Evolutionary conservation across 2,797 vertebrate species (phyloP), one percentile per base, ranked within the genome.

Genomic region (Petrocephalus sullivani): DNA sequence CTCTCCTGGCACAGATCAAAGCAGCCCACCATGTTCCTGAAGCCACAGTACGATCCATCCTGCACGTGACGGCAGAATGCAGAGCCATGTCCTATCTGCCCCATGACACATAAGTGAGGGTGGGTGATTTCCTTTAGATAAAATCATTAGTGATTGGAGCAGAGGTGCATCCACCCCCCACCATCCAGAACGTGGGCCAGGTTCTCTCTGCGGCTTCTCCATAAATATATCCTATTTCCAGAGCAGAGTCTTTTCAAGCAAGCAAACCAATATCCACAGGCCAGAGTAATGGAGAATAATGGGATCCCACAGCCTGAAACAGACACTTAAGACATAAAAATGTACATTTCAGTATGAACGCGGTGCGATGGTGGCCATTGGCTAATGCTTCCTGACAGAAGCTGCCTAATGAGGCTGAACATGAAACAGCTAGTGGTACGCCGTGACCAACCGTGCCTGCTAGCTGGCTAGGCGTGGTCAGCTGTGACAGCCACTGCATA

Each of bases 41-140:
- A 75, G 28, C 14, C 33, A 41, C 14, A 19, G 56, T 87, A 87
- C 84, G 60, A 87, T 93, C 90, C 89, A 89, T 88, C 89, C 91
- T 23, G 89, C 90, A 58, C 71, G 64, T 88, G 78, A 16, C 87
- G 54, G 87, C 75, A 84, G 78, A 57, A 88, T 88, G 86, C 83
- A 0, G 21, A 90, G 89, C 91, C 94, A 93, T 93, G 92, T 92
- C 89, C 90, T 92, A 90, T 89, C 89, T 90, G 60, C 60, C 21
- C 33, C 83, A 87, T 90, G 89, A 91, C 89, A 87, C 87, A 51
- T 91, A 87, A 89, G 51, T 21, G 21, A 10, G 85, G 85, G 85
- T 58, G 85, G 57, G 12, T 23, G 51, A 71, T 51, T 67, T 84
- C 88, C 86, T 54, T 3, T 83, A 8, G 57, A 33, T 83, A 46